A percentile compares a stretch with the other conserved stretches of the same genome.
phyloP scores from a whole-genome alignment of 2,113 vertebrate species.

The Lepus americanus region DNA sequence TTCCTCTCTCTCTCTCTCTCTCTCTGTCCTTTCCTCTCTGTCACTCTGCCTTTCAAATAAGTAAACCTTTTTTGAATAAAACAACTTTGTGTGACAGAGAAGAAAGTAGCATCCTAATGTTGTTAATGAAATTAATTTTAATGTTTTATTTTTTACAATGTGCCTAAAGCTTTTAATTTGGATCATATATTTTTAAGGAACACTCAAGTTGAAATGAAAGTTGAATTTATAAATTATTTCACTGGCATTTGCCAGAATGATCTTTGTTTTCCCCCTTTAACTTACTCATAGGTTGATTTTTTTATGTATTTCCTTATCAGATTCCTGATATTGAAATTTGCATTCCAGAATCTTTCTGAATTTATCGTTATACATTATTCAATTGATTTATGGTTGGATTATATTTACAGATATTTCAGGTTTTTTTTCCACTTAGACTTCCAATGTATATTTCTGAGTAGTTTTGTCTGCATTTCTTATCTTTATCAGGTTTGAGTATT shows the following conservation, averaged over 20 bases:
- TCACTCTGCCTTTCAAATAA: no score
- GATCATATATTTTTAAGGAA: conserved; percentile 26
- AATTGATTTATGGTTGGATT: not conserved
- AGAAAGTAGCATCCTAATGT: not conserved
- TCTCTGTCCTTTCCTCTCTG: no score
- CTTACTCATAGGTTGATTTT: conserved; percentile 11
- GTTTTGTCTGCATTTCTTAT: conserved; percentile 20
- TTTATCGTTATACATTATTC: conserved; percentile 1
- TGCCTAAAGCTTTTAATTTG: conserved; percentile 22
- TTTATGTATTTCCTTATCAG: not conserved
- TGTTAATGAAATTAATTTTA: conserved; percentile 33
- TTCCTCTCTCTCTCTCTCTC: no score
- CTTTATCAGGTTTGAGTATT: not conserved
- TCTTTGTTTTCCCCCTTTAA: not conserved
- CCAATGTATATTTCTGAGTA: not conserved
- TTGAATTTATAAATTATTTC: conserved; percentile 42
- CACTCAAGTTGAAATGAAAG: not conserved
- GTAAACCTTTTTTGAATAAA: not conserved
- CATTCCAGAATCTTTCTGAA: not conserved
- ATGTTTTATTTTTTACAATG: conserved; percentile 24
- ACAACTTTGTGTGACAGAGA: conserved; percentile 9
- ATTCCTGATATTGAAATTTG: conserved; percentile 31
- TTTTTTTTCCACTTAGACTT: not conserved
- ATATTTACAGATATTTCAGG: conserved; percentile 32
- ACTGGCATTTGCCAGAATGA: not conserved